Conservation (phyloP, 2,888 invertebrate species). For the Pyrocoelia pectoralis region DNA sequence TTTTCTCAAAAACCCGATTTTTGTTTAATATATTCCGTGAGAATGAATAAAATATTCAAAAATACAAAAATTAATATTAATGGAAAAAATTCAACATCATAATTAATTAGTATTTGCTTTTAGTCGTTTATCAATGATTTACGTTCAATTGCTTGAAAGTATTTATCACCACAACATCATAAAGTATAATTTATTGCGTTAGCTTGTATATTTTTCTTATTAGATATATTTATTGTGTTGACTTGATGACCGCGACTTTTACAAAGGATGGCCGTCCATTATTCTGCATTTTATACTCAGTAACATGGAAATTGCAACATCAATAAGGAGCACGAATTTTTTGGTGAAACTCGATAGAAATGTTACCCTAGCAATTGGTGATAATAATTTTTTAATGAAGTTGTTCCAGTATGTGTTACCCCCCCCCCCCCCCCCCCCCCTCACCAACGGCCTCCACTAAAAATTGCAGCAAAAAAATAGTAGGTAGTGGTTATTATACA, state of each 20-base stretch:
- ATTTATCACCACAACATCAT: slow-evolving; percentile 11
- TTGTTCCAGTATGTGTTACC: no score
- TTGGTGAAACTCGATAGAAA: no score
- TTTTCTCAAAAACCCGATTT: neutral
- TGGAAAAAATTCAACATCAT: neutral
- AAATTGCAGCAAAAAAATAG: no score
- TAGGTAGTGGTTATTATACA: no score
- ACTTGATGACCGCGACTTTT: neutral
- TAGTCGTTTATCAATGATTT: neutral
- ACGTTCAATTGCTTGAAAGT: neutral
- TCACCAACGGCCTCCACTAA: no score
- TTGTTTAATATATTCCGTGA: neutral
- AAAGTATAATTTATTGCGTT: neutral
- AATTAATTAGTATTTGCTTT: neutral
- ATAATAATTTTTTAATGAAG: no score
- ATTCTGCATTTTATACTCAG: no score
- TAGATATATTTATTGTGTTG: neutral
- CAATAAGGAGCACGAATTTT: no score
- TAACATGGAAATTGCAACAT: no score
- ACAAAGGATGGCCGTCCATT: neutral
- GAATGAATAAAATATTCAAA: neutral
- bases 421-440: no score
- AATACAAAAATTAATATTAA: neutral
- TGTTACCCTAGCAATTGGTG: no score
- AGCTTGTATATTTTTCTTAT: neutral